Base-by-base conservation (phyloP, 2,888 invertebrate species). In the Xylota sylvarum region DNA sequence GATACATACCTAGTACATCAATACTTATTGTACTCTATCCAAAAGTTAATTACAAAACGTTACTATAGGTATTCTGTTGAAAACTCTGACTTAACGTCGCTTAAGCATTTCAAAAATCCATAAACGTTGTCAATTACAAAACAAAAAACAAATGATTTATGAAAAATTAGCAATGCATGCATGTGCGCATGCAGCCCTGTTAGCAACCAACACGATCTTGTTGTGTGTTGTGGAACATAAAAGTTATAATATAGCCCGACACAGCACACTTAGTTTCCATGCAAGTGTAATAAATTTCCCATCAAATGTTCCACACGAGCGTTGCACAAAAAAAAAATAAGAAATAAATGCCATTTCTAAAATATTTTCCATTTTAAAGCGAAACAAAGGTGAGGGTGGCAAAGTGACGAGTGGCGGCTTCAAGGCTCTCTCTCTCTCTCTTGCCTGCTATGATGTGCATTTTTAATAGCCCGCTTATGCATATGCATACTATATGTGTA, bases 251-350 rank as follows among this genome's bases (percentile, higher is more conserved):
- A 48, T 32, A 19, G 48, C 46, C n/a, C 9, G n/a, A 23, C 23
- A 23, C 23, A 30, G 48, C 5, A 17, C 32, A 32, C 48, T 35
- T 19, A 30, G 35, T 48, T 48, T 32, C 7, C 35, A 73, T 67
- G 78, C 67, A 69, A 55, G 27, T 50, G 43, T 35, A 69, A 62
- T 84, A 84, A 79, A 79, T 84, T 84, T 48, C 17, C 55, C 55
- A 56, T 80, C 5, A 74, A 80, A 79, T 74, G 74, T 70, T 48
- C 19, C 30, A 67, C 74, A 69, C 79, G 56, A 65, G 58, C 43
- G 40, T 50, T 35, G 23, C 70, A 32, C 32, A 55, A 55, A 69
- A 35, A 48, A 14, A 62, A 35, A 23, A 23, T 2, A 23, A 23
- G 3, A 23, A 23, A 23, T 2, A 58, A 60, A 72, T 70, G 43